A percentile compares a stretch with the other conserved stretches of the same genome.
These are phyloP conservation scores for Sardina pilchardus DNA, from an alignment of 2,113 vertebrate species.

Conservation along the genomic window DNA sequence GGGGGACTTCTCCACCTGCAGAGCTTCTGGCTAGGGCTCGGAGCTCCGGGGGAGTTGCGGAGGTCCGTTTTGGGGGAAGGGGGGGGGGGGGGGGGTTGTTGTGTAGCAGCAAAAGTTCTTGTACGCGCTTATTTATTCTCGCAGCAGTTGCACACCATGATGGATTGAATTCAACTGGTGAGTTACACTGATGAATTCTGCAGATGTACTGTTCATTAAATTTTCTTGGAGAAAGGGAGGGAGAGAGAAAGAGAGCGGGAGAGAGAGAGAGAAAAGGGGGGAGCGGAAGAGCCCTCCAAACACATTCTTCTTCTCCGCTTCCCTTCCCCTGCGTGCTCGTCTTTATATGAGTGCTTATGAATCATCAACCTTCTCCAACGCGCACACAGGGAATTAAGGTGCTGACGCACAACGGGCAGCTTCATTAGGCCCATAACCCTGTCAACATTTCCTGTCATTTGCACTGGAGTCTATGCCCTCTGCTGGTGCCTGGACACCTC, in stretches of 20 bases:
- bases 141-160: constrained; percentile 13
- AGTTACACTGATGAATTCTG: constrained; percentile 20
- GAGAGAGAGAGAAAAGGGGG: constrained; percentile 19
- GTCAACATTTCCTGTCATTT: not conserved
- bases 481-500: not conserved
- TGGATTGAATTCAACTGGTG: constrained; percentile 4
- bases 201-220: constrained; percentile 27
- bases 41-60: not conserved
- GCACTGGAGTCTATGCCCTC: not conserved
- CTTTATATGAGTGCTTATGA: constrained; percentile 8
- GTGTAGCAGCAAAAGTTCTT: not conserved
- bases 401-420: not conserved
- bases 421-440: constrained; percentile 1
- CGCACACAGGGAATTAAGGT: not conserved
- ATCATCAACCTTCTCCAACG: not conserved
- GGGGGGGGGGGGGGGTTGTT: too few species aligned
- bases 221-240: not conserved
- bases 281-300: constrained; percentile 27
- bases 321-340: not conserved
- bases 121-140: constrained; percentile 1
- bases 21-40: not conserved
- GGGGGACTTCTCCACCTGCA: not conserved
- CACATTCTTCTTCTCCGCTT: not conserved
- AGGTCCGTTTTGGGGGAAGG: not conserved
- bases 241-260: not conserved